Evolutionary conservation across 1,140 invertebrate genomes (phyloP).

Genomic region (Drosophila bocki): DNA sequence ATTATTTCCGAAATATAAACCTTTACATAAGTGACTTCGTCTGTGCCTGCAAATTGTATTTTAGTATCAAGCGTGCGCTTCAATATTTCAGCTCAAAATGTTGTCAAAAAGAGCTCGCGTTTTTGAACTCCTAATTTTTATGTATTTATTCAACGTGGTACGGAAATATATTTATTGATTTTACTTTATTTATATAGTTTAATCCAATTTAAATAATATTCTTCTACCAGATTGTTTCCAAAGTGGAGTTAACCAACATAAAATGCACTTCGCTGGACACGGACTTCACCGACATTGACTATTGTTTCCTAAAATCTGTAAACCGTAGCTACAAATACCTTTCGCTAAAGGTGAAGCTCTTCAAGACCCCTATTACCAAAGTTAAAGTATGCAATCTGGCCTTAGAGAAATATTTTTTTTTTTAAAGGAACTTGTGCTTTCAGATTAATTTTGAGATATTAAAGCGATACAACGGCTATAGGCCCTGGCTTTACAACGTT

Average conservation of each 20-base stretch:
- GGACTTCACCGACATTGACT: background rate
- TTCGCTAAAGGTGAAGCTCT: constrained; percentile 4
- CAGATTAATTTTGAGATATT: constrained; percentile 6
- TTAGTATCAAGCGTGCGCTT: background rate
- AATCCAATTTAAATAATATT: background rate
- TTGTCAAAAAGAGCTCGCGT: background rate
- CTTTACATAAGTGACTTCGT: background rate
- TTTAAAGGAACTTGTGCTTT: too few species aligned
- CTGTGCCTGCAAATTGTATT: background rate
- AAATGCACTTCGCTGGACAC: background rate
- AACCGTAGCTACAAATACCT: constrained; percentile 37
- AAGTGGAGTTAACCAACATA: background rate
- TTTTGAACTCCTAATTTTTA: background rate
- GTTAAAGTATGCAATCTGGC: background rate
- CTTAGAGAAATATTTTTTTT: background rate
- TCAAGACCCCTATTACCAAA: constrained; percentile 9
- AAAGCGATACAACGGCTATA: constrained; percentile 17
- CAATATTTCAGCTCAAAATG: background rate
- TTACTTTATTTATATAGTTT: too few species aligned
- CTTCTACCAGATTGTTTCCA: background rate
- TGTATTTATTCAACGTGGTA: background rate
- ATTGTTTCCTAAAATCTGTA: background rate
- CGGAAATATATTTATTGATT: background rate
- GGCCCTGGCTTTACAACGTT: constrained; percentile 29
- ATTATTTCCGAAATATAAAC: too few species aligned